Evolutionary conservation across 2,113 vertebrate genomes (phyloP).

Genomic region (Microtus oregoni): DNA sequence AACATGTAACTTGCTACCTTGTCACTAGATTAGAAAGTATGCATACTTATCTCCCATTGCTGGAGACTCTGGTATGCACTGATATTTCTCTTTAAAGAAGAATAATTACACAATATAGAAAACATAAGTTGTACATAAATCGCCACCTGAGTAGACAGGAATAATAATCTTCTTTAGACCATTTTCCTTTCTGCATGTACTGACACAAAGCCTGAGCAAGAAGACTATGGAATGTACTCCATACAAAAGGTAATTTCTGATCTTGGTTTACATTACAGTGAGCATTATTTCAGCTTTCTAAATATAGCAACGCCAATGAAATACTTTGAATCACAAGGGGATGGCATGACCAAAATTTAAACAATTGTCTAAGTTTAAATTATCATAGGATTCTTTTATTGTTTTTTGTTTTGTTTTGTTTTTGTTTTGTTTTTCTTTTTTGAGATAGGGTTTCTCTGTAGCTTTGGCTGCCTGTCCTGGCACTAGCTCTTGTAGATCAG

Average conservation of each 20-base stretch:
- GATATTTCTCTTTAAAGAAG: background rate
- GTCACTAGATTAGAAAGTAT: constrained; percentile 21
- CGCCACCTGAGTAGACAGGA: background rate
- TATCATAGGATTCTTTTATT: background rate
- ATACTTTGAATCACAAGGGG: background rate
- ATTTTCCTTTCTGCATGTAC: background rate
- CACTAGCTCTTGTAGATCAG: too few species aligned
- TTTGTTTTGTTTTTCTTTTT: too few species aligned
- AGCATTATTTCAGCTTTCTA: background rate
- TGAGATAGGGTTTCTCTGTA: too few species aligned
- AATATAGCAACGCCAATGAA: background rate
- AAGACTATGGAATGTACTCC: background rate
- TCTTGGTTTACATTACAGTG: background rate
- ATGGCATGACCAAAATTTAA: background rate
- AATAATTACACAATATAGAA: background rate
- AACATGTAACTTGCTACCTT: background rate
- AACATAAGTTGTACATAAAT: background rate
- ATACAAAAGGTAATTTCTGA: background rate
- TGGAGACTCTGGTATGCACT: background rate
- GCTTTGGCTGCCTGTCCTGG: too few species aligned
- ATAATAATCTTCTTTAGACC: background rate
- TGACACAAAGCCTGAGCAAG: background rate
- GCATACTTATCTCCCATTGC: background rate
- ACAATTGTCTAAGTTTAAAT: background rate
- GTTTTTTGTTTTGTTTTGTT: too few species aligned